These are phyloP conservation scores for Scaptomyza caliginosa DNA, from an alignment of 2,888 invertebrate genomes.

Conservation along the genomic window DNA sequence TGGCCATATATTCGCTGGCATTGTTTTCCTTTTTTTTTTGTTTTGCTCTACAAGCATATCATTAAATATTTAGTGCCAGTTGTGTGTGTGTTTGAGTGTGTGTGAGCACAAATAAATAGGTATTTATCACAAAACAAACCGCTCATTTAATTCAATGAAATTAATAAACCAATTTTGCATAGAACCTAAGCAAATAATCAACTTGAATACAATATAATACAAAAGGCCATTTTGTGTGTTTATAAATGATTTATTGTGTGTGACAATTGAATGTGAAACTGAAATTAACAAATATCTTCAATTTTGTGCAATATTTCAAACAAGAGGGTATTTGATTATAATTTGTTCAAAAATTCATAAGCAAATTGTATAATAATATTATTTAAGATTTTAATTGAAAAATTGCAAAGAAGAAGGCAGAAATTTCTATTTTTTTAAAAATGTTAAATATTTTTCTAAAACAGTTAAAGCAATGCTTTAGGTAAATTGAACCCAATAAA, in stretches of 20 bases:
- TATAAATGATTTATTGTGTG: conserved; percentile 9
- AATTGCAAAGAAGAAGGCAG: background rate
- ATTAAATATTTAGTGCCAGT: conserved; percentile 24
- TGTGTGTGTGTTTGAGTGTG: background rate
- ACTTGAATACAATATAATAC: conserved; percentile 1
- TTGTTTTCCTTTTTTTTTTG: conserved; percentile 1
- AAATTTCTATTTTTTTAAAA: too few species aligned
- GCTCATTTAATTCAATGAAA: conserved; percentile 18
- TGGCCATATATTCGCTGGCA: too few species aligned
- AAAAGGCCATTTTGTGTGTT: conserved; percentile 8
- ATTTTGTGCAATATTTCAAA: background rate
- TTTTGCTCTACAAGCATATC: background rate
- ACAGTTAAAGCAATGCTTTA: background rate
- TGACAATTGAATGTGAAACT: conserved; percentile 11
- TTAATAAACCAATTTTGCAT: conserved; percentile 24
- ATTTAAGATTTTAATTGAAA: conserved; percentile 10
- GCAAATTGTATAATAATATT: conserved; percentile 7
- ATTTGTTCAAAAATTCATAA: conserved; percentile 13
- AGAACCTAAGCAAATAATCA: conserved; percentile 14
- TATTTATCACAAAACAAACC: background rate
- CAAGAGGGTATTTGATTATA: background rate
- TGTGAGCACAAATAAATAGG: background rate
- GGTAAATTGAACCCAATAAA: background rate
- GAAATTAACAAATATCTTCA: background rate
- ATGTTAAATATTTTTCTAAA: too few species aligned